Percentiles rank a stretch among this genome's conserved stretches.
These are phyloP conservation scores for Cygnus olor DNA, from an alignment of 2,797 vertebrate species.

Conservation along the genomic window DNA sequence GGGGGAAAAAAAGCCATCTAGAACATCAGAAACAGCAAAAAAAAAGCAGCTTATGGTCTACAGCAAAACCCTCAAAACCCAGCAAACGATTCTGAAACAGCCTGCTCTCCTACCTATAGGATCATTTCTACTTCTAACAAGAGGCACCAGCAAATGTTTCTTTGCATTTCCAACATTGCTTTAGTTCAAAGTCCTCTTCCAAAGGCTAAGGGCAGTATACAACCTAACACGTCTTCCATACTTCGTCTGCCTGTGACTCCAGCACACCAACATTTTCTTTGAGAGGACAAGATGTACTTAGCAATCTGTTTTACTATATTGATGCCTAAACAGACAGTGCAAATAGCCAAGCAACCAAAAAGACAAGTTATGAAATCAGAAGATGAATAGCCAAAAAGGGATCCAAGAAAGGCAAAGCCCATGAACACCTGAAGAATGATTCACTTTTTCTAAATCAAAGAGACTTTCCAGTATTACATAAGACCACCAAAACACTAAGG, in stretches of 20 bases:
- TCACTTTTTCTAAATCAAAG: not conserved
- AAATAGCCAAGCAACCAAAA: not conserved
- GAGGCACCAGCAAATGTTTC: not conserved
- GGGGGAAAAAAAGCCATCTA: not conserved
- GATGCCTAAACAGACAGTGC: not conserved
- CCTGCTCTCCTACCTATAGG: not conserved
- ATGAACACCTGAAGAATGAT: not conserved
- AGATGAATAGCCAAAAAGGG: not conserved
- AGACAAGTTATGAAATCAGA: not conserved
- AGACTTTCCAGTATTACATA: not conserved
- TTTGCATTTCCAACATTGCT: not conserved
- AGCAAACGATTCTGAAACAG: not conserved
- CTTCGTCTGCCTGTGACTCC: not conserved
- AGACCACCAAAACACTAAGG: not conserved
- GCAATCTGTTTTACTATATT: not conserved
- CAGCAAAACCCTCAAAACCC: not conserved
- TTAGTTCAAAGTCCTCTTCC: not conserved
- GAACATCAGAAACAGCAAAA: not conserved
- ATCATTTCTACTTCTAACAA: not conserved
- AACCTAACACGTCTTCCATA: not conserved
- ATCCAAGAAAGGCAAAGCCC: not conserved
- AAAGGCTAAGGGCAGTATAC: rapidly evolving
- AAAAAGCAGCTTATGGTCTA: not conserved
- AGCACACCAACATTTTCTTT: not conserved
- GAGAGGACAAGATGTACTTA: not conserved